A percentile compares a stretch with the other conserved stretches of the same genome.
phyloP scores from a whole-genome alignment of 1,140 invertebrate genomes.

The Drosophila pandora region DNA sequence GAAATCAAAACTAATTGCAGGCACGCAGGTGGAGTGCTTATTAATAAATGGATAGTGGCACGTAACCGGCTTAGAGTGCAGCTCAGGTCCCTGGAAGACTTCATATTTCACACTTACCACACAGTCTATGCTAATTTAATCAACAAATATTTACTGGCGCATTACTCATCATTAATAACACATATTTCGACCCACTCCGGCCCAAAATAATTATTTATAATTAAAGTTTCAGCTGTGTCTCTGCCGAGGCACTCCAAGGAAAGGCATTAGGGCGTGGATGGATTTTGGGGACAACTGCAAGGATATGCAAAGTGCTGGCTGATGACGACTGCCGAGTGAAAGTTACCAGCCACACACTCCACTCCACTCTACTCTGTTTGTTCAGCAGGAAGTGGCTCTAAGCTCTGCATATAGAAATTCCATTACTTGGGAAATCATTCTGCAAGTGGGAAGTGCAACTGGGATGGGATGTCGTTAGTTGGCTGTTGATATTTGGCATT shows the following conservation, averaged over 20 bases:
- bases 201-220: slow-evolving; percentile 62
- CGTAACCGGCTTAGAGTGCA: neutral
- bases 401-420: slow-evolving; percentile 37
- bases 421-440: slow-evolving; percentile 41
- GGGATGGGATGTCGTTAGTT: slow-evolving; percentile 26
- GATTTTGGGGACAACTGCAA: slow-evolving; percentile 16
- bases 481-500: slow-evolving; percentile 16
- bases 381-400: slow-evolving; percentile 3
- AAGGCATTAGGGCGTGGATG: slow-evolving; percentile 45
- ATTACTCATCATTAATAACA: slow-evolving; percentile 71
- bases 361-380: slow-evolving; percentile 13
- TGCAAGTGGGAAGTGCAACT: slow-evolving; percentile 22
- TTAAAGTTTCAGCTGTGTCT: slow-evolving; percentile 46
- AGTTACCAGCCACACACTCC: slow-evolving; percentile 13
- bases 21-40: neutral
- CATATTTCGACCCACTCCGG: neutral
- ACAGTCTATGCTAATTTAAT: slow-evolving; percentile 50
- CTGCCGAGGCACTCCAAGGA: slow-evolving; percentile 21
- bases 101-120: slow-evolving; percentile 44
- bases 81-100: neutral
- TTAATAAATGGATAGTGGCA: slow-evolving; percentile 2
- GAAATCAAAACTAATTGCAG: neutral
- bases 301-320: slow-evolving; percentile 1
- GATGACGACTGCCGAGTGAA: slow-evolving; percentile 28
- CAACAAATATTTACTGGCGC: slow-evolving; percentile 69